Percentiles rank a stretch among this genome's conserved stretches.
Evolutionary conservation across 2,113 vertebrate genomes (phyloP).

Genomic region (Peromyscus californicus): DNA sequence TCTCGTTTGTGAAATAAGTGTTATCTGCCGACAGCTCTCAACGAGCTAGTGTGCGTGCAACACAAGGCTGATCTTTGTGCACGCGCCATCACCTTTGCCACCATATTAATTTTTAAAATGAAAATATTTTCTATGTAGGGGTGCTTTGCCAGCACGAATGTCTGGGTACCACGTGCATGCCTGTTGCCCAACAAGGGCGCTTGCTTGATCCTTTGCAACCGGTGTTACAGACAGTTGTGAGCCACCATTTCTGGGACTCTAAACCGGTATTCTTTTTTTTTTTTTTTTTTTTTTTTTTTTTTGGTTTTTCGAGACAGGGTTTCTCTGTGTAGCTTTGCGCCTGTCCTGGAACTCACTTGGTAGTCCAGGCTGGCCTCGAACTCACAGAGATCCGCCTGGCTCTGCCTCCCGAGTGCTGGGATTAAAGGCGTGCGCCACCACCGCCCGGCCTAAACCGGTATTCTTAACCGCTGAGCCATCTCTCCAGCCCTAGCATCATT

Average conservation of each 20-base stretch:
- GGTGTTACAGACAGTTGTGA: not conserved
- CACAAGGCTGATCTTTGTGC: not conserved
- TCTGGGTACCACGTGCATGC: not conserved
- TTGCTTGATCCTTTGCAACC: not conserved
- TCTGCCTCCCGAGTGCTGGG: no score
- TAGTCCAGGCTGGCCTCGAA: no score
- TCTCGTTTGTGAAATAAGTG: not conserved
- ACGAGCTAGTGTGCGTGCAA: not conserved
- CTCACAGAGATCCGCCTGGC: no score
- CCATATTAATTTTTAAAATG: not conserved
- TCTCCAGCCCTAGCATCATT: no score
- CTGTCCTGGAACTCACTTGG: no score
- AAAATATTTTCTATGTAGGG: not conserved
- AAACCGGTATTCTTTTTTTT: not conserved
- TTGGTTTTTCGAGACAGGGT: no score
- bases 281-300: no score
- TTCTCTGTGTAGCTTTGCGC: no score
- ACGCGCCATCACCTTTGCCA: rapidly evolving
- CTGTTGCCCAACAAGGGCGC: not conserved
- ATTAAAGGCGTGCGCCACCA: no score
- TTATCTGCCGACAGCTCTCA: not conserved
- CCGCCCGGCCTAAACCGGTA: no score
- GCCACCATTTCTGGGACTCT: not conserved
- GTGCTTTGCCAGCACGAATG: not conserved
- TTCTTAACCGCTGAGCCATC: not conserved